Conservation (phyloP, 1,140 invertebrate species). For the Archegozetes longisetosus region DNA sequence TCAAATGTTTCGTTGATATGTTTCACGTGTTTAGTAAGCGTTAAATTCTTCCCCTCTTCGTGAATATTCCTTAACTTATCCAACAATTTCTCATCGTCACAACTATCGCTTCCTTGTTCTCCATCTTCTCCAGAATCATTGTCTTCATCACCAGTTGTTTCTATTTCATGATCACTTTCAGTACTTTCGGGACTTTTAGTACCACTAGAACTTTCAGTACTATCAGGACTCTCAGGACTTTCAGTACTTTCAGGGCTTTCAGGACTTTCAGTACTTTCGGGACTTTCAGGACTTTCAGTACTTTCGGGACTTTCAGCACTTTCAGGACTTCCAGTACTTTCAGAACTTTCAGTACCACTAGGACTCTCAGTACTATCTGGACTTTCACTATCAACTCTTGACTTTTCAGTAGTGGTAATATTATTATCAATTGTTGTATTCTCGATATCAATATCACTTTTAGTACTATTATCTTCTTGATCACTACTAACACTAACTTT, state of each 20-base stretch:
- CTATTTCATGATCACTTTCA: background rate
- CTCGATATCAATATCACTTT: too few relatives aligned
- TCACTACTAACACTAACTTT: too few relatives aligned
- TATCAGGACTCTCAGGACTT: background rate
- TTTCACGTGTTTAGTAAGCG: background rate
- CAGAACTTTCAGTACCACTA: background rate
- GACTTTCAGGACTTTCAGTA: background rate
- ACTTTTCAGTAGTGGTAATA: too few relatives aligned
- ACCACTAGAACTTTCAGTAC: background rate
- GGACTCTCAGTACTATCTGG: background rate
- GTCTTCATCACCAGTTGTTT: background rate
- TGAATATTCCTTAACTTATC: background rate
- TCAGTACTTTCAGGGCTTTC: background rate
- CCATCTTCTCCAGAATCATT: constrained; percentile 1
- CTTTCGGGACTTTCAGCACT: background rate
- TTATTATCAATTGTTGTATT: too few relatives aligned
- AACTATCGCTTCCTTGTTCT: background rate
- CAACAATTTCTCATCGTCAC: background rate
- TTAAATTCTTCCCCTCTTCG: background rate
- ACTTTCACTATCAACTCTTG: too few relatives aligned
- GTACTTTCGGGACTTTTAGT: background rate
- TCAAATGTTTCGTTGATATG: constrained; percentile 7
- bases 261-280: background rate
- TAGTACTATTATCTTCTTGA: too few relatives aligned
- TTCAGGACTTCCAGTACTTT: background rate